Evolutionary conservation across 2,113 vertebrate species (phyloP).

Genomic region (Phoxinus phoxinus): DNA sequence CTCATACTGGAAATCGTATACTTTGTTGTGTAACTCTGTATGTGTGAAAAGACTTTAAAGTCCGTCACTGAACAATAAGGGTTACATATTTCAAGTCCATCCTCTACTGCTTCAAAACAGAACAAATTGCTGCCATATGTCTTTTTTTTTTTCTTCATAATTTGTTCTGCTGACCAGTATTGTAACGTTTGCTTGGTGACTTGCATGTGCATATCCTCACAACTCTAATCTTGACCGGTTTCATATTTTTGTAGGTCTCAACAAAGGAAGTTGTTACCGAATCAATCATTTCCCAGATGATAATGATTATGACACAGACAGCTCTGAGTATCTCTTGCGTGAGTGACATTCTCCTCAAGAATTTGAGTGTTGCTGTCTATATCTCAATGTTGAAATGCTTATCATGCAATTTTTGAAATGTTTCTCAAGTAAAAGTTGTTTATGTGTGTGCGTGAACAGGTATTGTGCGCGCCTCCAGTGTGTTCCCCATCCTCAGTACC

Average conservation of each 20-base stretch:
- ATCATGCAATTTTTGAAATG: not conserved
- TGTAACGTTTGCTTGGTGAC: not conserved
- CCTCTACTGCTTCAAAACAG: not conserved
- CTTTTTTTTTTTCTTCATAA: not conserved
- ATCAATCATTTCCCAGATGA: slow-evolving; percentile 99
- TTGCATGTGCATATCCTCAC: not conserved
- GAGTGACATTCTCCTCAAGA: slow-evolving; percentile 70
- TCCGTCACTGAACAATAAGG: too few species aligned
- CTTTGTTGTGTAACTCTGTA: not conserved
- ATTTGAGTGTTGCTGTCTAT: not conserved
- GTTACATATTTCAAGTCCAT: not conserved
- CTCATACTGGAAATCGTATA: not conserved
- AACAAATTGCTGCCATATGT: not conserved
- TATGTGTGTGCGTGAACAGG: slow-evolving; percentile 71
- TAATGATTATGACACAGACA: slow-evolving; percentile 98
- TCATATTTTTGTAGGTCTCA: slow-evolving; percentile 81
- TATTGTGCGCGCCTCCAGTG: slow-evolving; percentile 95
- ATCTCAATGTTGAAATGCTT: not conserved
- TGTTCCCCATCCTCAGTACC: slow-evolving; percentile 97
- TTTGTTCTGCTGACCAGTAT: not conserved
- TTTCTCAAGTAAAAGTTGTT: not conserved
- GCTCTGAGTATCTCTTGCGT: slow-evolving; percentile 98
- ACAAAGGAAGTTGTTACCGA: slow-evolving; percentile 94
- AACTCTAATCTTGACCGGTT: slow-evolving; percentile 18
- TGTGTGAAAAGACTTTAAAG: too few species aligned